phyloP scores from a whole-genome alignment of 2,888 invertebrate genomes.

The Kryphioiulus occultus region DNA sequence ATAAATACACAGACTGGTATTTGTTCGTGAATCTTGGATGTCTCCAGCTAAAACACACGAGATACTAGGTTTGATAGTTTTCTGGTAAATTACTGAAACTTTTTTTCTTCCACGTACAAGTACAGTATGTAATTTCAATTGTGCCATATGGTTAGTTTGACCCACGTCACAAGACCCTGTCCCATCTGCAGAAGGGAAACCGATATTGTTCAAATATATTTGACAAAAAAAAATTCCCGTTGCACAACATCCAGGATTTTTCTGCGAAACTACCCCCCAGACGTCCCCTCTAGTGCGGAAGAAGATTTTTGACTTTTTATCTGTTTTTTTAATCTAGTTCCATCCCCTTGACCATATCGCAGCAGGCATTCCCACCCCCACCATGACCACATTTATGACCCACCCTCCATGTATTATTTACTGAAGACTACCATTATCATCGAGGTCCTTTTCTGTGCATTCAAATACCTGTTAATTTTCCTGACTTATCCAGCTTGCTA shows the following conservation, averaged over 20 bases:
- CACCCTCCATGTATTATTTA: background rate
- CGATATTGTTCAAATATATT: conserved; percentile 17
- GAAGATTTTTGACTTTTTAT: conserved; percentile 16
- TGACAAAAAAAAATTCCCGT: background rate
- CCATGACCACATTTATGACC: background rate
- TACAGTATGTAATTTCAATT: background rate
- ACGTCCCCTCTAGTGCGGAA: background rate
- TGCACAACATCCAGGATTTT: background rate
- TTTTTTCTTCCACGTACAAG: too few relatives aligned
- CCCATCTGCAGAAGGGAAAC: background rate
- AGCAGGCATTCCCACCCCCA: background rate
- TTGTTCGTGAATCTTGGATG: background rate
- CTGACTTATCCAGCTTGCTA: background rate
- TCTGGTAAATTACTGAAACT: background rate
- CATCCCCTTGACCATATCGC: background rate
- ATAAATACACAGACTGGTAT: background rate
- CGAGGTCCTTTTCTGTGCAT: background rate
- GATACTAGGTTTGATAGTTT: background rate
- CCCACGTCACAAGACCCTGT: background rate
- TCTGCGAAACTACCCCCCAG: background rate
- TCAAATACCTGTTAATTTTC: background rate
- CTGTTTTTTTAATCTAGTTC: conserved; percentile 17
- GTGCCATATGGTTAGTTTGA: conserved; percentile 8
- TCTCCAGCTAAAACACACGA: background rate
- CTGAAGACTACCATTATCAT: background rate